Percentiles rank a stretch among this genome's conserved stretches.
phyloP scores from a whole-genome alignment of 30 jellyfish, hydroid and myxozoan species.

The Hydra vulgaris region DNA sequence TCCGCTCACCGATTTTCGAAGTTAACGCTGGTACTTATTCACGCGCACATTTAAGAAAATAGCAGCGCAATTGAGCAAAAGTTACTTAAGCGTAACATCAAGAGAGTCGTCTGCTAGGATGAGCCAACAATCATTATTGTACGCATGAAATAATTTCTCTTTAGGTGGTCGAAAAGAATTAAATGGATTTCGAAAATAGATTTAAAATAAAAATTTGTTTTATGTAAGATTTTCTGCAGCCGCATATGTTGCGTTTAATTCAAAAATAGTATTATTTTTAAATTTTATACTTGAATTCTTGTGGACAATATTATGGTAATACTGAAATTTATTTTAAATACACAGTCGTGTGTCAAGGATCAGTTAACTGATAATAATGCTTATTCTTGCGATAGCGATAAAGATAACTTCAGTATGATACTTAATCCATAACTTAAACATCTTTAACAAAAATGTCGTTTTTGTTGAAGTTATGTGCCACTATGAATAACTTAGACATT shows the following conservation, averaged over 20 bases:
- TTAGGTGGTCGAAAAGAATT: not conserved
- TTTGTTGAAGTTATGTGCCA: not conserved
- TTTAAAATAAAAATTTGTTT: not conserved
- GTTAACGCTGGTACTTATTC: not conserved
- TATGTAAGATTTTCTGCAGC: too few relatives aligned
- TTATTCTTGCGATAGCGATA: not conserved
- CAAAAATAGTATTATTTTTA: not conserved
- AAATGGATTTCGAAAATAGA: not conserved
- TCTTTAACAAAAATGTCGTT: not conserved
- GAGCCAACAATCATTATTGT: not conserved
- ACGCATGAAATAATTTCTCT: not conserved
- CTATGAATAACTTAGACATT: too few relatives aligned
- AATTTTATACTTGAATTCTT: not conserved
- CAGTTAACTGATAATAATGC: not conserved
- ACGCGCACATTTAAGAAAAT: not conserved
- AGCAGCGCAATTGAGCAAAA: not conserved
- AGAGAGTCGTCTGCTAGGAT: not conserved
- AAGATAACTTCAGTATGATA: not conserved
- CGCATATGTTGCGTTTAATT: too few relatives aligned
- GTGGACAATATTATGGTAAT: not conserved
- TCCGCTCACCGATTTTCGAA: not conserved
- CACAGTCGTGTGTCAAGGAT: not conserved
- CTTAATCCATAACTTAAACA: not conserved
- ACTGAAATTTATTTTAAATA: too few relatives aligned
- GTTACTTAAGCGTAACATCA: not conserved